phyloP scores from a whole-genome alignment of 2,113 vertebrate species.

The Corythoichthys haematopterus region DNA sequence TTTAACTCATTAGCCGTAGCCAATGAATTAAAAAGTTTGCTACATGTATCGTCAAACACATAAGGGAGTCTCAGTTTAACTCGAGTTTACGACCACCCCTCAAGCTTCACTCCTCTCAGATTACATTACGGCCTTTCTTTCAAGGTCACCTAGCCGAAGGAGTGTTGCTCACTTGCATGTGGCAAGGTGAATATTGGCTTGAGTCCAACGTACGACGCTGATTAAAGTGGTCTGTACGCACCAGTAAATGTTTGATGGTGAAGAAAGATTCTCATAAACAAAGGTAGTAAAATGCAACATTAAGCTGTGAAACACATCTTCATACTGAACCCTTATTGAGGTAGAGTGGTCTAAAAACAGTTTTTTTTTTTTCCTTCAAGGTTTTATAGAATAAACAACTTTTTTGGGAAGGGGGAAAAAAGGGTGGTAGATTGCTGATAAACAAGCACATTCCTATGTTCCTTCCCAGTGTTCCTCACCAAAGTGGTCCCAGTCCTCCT shows the following conservation, averaged over 20 bases:
- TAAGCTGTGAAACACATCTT: background rate
- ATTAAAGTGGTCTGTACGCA: background rate
- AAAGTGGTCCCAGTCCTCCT: constrained; percentile 98
- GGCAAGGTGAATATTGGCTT: background rate
- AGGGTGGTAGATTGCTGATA: background rate
- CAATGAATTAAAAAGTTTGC: background rate
- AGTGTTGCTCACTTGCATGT: background rate
- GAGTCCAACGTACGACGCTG: background rate
- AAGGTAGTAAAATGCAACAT: background rate
- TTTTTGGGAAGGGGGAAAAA: background rate
- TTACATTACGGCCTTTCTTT: constrained; percentile 6
- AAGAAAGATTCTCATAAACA: background rate
- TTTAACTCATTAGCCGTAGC: too few relatives aligned
- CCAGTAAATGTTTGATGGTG: background rate
- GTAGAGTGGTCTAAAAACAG: background rate
- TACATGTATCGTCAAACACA: background rate
- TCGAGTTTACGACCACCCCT: constrained; percentile 8
- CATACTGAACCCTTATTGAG: background rate
- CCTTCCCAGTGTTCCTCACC: constrained; percentile 65
- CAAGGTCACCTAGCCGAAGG: constrained; percentile 24
- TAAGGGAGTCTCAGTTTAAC: background rate
- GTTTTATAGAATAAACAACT: background rate
- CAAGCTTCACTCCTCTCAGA: constrained; percentile 16
- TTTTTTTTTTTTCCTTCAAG: background rate
- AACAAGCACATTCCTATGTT: background rate